Evolutionary conservation across 92 coral and sea anemone species (phyloP).

Genomic region (Porites evermanni): DNA sequence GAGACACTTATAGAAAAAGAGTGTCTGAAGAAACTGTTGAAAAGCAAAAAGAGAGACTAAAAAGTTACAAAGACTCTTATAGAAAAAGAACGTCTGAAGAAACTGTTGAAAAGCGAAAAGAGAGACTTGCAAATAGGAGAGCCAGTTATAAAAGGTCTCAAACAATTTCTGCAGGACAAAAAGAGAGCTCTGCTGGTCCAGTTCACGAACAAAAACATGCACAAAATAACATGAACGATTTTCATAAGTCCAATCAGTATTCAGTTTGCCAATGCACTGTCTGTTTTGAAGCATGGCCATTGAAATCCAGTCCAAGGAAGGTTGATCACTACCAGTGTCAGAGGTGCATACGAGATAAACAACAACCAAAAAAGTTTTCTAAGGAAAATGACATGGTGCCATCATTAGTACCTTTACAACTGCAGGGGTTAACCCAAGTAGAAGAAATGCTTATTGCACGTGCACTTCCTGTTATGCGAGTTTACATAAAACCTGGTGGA

Average conservation of each 20-base stretch:
- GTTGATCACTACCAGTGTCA: slow-evolving; percentile 38
- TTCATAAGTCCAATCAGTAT: slow-evolving; percentile 61
- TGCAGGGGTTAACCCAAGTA: slow-evolving; percentile 36
- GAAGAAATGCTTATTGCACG: no score
- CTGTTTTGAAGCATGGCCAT: slow-evolving; percentile 65
- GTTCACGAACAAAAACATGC: slow-evolving; percentile 49
- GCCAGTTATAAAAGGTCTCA: slow-evolving; percentile 11
- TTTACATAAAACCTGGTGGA: slow-evolving; percentile 75
- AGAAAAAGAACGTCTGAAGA: slow-evolving; percentile 22
- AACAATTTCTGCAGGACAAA: neutral
- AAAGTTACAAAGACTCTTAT: neutral
- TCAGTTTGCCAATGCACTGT: slow-evolving; percentile 57
- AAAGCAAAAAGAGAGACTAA: neutral
- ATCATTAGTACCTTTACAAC: slow-evolving; percentile 60
- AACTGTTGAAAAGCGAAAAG: slow-evolving; percentile 8
- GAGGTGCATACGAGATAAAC: slow-evolving; percentile 67
- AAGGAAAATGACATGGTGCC: slow-evolving; percentile 74
- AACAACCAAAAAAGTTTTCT: slow-evolving; percentile 62
- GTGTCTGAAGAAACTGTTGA: slow-evolving; percentile 12
- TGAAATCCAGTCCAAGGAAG: slow-evolving; percentile 31
- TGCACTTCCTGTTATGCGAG: slow-evolving; percentile 68
- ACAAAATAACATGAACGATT: slow-evolving; percentile 27
- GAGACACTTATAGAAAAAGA: neutral
- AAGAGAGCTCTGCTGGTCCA: neutral
- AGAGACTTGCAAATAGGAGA: slow-evolving; percentile 33